Base-by-base conservation (phyloP, 2,113 vertebrate species). In the Loxodonta africana region DNA sequence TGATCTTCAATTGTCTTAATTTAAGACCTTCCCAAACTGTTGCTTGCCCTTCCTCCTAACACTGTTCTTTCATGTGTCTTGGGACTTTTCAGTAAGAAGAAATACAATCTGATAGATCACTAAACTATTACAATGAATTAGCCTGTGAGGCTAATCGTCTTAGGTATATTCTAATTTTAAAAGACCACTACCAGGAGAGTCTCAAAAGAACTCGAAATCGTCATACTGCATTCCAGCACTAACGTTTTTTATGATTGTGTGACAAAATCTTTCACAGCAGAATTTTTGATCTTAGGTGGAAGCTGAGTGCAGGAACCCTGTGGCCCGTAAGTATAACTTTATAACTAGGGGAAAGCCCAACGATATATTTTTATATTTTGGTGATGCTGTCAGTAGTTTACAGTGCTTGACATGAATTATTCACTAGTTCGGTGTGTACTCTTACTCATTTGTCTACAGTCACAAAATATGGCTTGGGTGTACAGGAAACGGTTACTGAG, bases 401-500 rank as follows among this genome's bases (percentile, higher is more conserved):
- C 78, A 93, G 83, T 12, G 12, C 53, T 73, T 89, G 95, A 71
- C 73, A 87, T 97, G 97, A 98, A 96, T 98, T 95, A 98, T 97
- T 97, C 89, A 95, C 91, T 48, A 86, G 82, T 20, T 96, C 86
- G 12, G 67, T 44, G 76, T 94, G 95, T 30, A 8, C 67, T 96
- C 90, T 93, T 90, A 96, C 46, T 96, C 95, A 88, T 94, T 94
- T 95, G 90, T 97, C 95, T 96, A 92, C 89, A 83, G 67, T 76
- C 85, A 81, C 95, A 97, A 98, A 97, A 96, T 97, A 97, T 73
- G 91, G 91, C 48, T 95, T 1, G 1, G 86, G 85, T 89, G 25
- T 78, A 89, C 20, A 91, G 90, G 85, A 97, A 97, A 94, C 67
- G 73, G 96, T 91, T 88, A 86, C 96, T 60, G 81, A 51, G 74